phyloP scores from a whole-genome alignment of 1,140 invertebrate species.

The Diprion similis region DNA sequence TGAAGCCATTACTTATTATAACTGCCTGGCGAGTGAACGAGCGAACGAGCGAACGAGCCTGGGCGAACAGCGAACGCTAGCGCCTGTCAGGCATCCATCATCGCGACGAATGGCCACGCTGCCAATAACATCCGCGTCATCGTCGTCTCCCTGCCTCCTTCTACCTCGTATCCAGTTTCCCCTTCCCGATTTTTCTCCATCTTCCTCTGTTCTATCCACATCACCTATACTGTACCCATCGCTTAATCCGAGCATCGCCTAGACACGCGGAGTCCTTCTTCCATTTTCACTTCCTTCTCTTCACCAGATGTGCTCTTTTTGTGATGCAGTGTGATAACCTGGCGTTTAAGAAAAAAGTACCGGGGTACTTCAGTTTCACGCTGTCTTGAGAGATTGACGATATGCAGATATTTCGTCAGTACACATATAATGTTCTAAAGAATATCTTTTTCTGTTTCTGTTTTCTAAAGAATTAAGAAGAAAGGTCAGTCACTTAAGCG shows the following conservation, averaged over 20 bases:
- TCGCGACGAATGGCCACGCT: slow-evolving; percentile 60
- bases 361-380: not conserved
- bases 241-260: too few species aligned
- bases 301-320: too few species aligned
- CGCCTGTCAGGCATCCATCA: slow-evolving; percentile 61
- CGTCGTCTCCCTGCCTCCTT: slow-evolving; percentile 54
- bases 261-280: too few species aligned
- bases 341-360: slow-evolving; percentile 23
- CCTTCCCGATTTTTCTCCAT: slow-evolving; percentile 19
- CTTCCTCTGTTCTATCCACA: slow-evolving; percentile 3
- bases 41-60: slow-evolving; percentile 39
- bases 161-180: not conserved
- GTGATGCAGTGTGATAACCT: slow-evolving; percentile 15
- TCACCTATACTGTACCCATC: too few species aligned
- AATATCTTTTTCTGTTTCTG: too few species aligned
- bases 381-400: not conserved
- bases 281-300: too few species aligned
- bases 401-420: not conserved
- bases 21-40: slow-evolving; percentile 57
- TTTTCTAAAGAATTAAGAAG: too few species aligned
- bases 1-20: slow-evolving; percentile 61
- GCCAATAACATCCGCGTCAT: slow-evolving; percentile 63
- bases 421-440: too few species aligned
- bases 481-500: too few species aligned
- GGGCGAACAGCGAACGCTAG: slow-evolving; percentile 15